Evolutionary conservation across 2,113 vertebrate species (phyloP).

Genomic region (Campylomormyrus numenius): DNA sequence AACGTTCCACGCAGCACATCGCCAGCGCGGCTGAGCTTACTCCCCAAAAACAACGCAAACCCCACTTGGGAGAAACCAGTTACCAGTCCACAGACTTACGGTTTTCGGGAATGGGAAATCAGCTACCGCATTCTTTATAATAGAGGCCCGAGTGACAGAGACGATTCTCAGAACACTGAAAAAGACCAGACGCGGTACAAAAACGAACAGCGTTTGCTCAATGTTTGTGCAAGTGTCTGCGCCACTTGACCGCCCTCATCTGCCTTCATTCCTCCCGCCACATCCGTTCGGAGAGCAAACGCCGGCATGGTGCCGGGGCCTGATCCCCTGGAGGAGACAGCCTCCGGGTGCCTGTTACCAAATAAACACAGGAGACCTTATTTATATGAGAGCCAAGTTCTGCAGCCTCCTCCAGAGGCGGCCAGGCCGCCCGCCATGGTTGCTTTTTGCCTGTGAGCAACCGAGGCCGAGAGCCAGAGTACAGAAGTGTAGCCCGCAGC

Average conservation of each 20-base stretch:
- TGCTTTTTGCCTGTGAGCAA: neutral
- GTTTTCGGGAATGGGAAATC: neutral
- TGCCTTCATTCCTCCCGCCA: neutral
- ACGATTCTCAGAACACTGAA: neutral
- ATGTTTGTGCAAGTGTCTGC: neutral
- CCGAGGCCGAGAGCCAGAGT: neutral
- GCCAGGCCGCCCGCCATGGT: neutral
- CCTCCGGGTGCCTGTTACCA: constrained; percentile 22
- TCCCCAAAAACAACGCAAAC: neutral
- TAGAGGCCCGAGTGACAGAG: neutral
- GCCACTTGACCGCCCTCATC: constrained; percentile 2
- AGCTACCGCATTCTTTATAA: neutral
- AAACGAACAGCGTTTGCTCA: neutral
- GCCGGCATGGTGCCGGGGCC: constrained; percentile 6
- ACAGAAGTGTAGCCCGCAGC: neutral
- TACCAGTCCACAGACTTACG: neutral
- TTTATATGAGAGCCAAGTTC: constrained; percentile 20
- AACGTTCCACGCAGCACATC: neutral
- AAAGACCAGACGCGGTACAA: neutral
- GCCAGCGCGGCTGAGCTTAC: neutral
- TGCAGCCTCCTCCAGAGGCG: neutral
- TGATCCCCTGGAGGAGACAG: constrained; percentile 1
- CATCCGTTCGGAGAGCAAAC: constrained; percentile 27
- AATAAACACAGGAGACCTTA: constrained; percentile 30
- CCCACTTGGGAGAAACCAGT: neutral